phyloP scores from a whole-genome alignment of 2,797 vertebrate genomes.

The Hafferia zeledoni region DNA sequence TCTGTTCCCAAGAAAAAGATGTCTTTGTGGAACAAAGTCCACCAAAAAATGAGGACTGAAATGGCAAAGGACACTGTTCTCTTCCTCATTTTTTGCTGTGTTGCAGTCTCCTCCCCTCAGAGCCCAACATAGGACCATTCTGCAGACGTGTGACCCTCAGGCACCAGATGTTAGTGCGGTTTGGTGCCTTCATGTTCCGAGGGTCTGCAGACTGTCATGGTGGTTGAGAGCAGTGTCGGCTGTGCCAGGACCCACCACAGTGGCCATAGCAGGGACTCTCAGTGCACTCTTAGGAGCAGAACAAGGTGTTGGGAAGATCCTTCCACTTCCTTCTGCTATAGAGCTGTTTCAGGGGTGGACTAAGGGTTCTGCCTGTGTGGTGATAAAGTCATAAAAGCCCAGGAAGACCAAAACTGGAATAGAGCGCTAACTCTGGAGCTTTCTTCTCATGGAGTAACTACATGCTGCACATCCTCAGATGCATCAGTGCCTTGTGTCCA shows the following conservation, averaged over 20 bases:
- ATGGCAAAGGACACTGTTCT: not conserved
- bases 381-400: not conserved
- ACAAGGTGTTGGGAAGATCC: not conserved
- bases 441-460: not conserved
- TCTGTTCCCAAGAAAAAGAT: not conserved
- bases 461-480: not conserved
- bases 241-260: fast-evolving
- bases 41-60: not conserved
- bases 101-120: fast-evolving
- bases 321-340: too few species aligned
- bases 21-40: not conserved
- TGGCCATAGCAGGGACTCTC: not conserved
- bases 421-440: not conserved
- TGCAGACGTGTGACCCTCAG: fast-evolving
- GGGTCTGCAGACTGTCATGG: fast-evolving
- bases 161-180: fast-evolving
- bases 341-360: too few species aligned
- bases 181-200: fast-evolving
- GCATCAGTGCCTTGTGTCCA: fast-evolving
- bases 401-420: not conserved
- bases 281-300: fast-evolving
- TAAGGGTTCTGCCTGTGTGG: not conserved
- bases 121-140: fast-evolving
- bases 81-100: not conserved
- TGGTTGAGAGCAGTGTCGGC: fast-evolving